Conservation (phyloP, 2,797 vertebrate species). For the Ctenopoma kingsleyae region DNA sequence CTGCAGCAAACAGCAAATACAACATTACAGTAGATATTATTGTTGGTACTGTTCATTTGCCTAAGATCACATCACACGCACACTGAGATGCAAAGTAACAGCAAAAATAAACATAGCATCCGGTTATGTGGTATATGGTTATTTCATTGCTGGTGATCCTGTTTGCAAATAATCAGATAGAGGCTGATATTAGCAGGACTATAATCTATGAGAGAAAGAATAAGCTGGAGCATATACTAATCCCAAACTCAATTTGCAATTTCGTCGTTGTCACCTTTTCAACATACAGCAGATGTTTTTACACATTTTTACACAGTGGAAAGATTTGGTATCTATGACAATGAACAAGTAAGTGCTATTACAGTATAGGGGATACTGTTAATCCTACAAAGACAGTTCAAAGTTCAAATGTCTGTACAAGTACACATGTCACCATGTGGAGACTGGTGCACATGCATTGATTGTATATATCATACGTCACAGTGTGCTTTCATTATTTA, state of each 20-base stretch:
- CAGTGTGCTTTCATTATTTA: background rate
- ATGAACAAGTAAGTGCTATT: background rate
- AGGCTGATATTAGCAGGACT: background rate
- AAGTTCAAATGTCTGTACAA: background rate
- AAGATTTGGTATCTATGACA: background rate
- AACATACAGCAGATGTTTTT: background rate
- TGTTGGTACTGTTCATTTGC: conserved; percentile 35
- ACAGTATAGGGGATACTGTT: background rate
- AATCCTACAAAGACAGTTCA: background rate
- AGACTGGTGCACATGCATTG: background rate
- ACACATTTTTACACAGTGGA: no score
- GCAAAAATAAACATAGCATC: background rate
- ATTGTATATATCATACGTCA: background rate
- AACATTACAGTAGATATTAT: background rate
- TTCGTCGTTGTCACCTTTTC: background rate
- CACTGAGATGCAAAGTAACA: conserved; percentile 16
- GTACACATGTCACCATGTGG: background rate
- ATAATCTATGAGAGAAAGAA: background rate
- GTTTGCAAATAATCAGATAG: no score
- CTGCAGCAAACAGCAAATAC: background rate
- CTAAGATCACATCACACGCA: conserved; percentile 12
- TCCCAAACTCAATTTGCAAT: no score
- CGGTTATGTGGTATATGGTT: no score
- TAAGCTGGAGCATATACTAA: no score
- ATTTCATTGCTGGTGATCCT: no score